Evolutionary conservation across 2,888 invertebrate genomes (phyloP), one percentile per base, ranked within the genome.

Genomic region (Acronicta alni): DNA sequence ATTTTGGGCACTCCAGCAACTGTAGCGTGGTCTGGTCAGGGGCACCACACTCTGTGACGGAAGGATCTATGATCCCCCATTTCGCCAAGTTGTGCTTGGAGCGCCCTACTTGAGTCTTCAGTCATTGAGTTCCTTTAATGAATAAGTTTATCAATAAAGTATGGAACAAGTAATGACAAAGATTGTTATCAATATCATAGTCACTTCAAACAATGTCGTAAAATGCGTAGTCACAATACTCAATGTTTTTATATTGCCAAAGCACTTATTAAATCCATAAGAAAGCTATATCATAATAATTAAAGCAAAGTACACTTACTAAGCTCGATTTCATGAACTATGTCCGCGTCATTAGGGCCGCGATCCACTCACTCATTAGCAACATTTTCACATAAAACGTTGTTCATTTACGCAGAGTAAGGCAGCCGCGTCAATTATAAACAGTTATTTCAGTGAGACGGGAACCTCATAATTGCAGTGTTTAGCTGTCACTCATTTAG

Each of bases 361-460:
- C 88, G 86, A 82, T 84, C 89, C 87, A 79, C 83, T 83, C 83
- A 65, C 86, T 89, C 89, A 92, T 92, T 92, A 92, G 86, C 90
- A 87, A 90, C 89, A 88, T 89, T 89, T 88, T 90, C 91, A 90
- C 89, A 90, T 90, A 90, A 89, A 89, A 87, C 85, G 85, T 80
- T 84, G 88, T 87, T 86, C 86, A 84, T 86, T 88, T 89, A 88
- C 86, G 84, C 85, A 76, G 82, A 80, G 85, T 80, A 85, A 85
- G 86, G 84, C 86, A 81, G 83, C 86, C 84, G 84, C 85, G 77
- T 85, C 88, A 92, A 92, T 92, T 92, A 91, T 87, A 85, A 86
- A 91, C 91, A 91, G 91, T 90, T 92, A 92, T 89, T 89, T 89
- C 86, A 89, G 87, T 89, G 87, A 84, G 86, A 88, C 84, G 81